Base-by-base conservation (phyloP, 2,888 invertebrate species). In the Crossocerus cetratus region DNA sequence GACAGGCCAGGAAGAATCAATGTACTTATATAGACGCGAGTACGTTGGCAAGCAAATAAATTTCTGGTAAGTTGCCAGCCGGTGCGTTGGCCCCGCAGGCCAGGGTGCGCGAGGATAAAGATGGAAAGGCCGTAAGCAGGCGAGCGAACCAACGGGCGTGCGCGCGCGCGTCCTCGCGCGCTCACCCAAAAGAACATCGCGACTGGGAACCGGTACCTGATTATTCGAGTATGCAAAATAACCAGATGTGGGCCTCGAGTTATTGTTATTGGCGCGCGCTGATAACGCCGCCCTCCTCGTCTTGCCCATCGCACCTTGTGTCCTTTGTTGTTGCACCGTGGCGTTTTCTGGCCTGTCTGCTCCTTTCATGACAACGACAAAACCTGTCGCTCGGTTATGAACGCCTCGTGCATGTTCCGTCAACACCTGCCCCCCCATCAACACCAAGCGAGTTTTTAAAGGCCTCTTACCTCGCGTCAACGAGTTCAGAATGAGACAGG, bases 211-310 rank as follows among this genome's bases (percentile, higher is more conserved):
- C 72, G 68, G 80, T 72, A 78, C 64, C 56, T 68, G 83, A 78
- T 84, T 81, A 84, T 81, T 81, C 76, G 78, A 77, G 75, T 83
- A 78, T 80, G 84, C 81, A 76, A 78, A 83, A 74, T 80, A 75
- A 75, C 77, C 80, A 76, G 77, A 76, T 78, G 72, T 59, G 68
- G 49, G 65, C 64, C 62, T 70, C 73, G 65, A 76, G 77, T 82
- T 83, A 80, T 81, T 79, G 77, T 82, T 83, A 83, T 77, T 74
- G 76, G 70, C 21, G 21, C 49, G 43, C 58, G 42, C 23, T 68
- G 56, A 65, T 60, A 53, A 67, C 43, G 21, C 11, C 54, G 23
- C 13, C 42, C 18, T 43, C 32, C 22, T 23, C 13, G 2, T 14
- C 45, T 42, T 18, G 11, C 8, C 44, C 71, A 32, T 44, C 54